These are phyloP conservation scores for Gryllus bimaculatus DNA, from an alignment of 1,140 invertebrate species.

Conservation along the genomic window DNA sequence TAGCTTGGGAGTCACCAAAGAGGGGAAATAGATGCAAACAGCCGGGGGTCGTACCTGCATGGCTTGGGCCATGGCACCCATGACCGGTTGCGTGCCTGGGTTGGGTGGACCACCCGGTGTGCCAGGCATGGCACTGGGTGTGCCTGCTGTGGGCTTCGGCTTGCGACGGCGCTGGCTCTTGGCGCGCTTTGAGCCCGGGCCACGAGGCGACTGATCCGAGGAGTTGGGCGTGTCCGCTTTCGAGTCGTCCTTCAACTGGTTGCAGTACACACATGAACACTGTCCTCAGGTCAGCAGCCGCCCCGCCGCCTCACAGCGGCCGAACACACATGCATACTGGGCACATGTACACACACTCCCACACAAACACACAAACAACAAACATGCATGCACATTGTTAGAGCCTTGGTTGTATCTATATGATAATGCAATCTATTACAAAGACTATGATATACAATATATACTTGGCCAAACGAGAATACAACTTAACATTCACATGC, in stretches of 20 bases:
- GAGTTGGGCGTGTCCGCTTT: conserved; percentile 47
- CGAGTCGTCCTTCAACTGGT: conserved; percentile 41
- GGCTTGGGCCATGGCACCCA: conserved; percentile 18
- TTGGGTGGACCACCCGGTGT: conserved; percentile 18
- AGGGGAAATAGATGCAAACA: background rate
- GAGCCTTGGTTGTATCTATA: background rate
- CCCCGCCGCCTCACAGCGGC: background rate
- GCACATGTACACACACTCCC: background rate
- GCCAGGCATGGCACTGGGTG: conserved; percentile 13
- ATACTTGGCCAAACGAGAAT: no score
- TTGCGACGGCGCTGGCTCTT: conserved; percentile 24
- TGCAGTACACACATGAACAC: conserved; percentile 33
- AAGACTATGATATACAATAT: no score
- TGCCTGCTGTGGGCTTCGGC: conserved; percentile 16
- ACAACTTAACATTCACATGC: no score
- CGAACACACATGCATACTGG: background rate
- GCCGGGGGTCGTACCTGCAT: conserved; percentile 18
- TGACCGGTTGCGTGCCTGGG: conserved; percentile 15
- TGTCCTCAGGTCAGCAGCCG: conserved; percentile 22
- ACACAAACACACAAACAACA: background rate
- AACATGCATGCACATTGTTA: background rate
- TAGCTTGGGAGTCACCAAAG: background rate
- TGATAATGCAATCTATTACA: no score
- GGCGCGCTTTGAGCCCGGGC: conserved; percentile 24
- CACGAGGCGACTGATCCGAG: conserved; percentile 45